Conservation (phyloP, 2,113 vertebrate genomes). For the Nerophis ophidion region DNA sequence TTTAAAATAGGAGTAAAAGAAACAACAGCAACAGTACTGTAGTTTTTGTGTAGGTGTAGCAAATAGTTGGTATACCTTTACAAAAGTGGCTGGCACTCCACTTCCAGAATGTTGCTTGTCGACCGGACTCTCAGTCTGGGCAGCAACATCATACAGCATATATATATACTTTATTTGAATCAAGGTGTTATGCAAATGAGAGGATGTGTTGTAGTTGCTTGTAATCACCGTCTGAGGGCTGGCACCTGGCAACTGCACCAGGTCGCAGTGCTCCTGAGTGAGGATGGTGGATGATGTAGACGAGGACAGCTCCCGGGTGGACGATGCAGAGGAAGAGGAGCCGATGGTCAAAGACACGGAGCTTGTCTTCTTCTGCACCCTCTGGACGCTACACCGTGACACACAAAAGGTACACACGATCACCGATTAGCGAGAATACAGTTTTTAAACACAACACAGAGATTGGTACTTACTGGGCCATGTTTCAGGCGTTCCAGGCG, state of each 20-base stretch:
- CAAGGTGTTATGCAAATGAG: background rate
- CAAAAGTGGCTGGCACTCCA: constrained; percentile 65
- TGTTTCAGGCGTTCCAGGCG: constrained; percentile 55
- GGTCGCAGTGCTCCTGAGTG: constrained; percentile 63
- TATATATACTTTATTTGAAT: background rate
- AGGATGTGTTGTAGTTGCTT: background rate
- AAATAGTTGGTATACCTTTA: constrained; percentile 56
- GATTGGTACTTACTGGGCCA: constrained; percentile 66
- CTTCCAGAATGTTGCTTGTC: constrained; percentile 55
- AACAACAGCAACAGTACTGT: too few relatives aligned
- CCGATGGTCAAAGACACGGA: constrained; percentile 74
- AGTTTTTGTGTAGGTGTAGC: too few relatives aligned
- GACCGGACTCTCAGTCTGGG: constrained; percentile 59
- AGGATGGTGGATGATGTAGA: constrained; percentile 41
- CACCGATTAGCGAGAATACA: too few relatives aligned
- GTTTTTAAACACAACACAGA: too few relatives aligned
- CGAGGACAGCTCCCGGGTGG: constrained; percentile 49
- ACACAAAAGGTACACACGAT: constrained; percentile 1
- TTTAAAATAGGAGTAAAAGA: too few relatives aligned
- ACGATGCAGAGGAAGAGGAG: constrained; percentile 55
- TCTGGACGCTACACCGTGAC: constrained; percentile 44
- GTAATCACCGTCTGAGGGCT: constrained; percentile 55
- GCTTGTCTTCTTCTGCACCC: constrained; percentile 73
- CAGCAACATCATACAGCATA: background rate
- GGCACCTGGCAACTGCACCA: constrained; percentile 62